These are phyloP conservation scores for Paradoxurus hermaphroditus DNA, from an alignment of 2,113 vertebrate genomes.

Conservation along the genomic window DNA sequence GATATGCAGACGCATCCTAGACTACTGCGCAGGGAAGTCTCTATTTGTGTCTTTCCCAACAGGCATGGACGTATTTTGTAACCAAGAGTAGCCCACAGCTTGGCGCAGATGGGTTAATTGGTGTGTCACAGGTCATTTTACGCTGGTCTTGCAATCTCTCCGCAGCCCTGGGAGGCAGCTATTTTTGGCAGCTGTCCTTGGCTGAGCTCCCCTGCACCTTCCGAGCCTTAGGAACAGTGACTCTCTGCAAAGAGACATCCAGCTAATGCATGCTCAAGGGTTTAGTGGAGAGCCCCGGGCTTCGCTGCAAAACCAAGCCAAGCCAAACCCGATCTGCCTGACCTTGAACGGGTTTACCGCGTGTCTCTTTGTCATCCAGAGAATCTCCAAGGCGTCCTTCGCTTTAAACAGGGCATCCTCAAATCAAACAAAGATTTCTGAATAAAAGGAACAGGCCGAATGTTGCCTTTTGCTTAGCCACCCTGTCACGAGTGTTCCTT, in stretches of 20 bases:
- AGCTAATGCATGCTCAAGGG: not conserved
- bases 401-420: not conserved
- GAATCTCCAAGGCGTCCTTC: constrained; percentile 41
- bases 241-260: not conserved
- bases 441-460: constrained; percentile 34
- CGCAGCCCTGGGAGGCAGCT: not conserved
- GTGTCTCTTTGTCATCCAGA: constrained; percentile 18
- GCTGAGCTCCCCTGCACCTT: not conserved
- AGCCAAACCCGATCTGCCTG: not conserved
- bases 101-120: not conserved
- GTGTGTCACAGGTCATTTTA: not conserved
- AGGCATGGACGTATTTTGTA: not conserved
- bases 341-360: constrained; percentile 35
- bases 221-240: constrained; percentile 21
- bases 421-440: constrained; percentile 37
- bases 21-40: accelerated
- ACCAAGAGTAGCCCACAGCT: not conserved
- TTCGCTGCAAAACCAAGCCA: not conserved
- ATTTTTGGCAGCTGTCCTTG: constrained; percentile 52
- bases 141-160: not conserved
- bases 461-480: constrained; percentile 16
- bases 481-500: not conserved
- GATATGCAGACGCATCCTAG: not conserved
- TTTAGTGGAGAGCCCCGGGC: not conserved
- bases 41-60: not conserved